Base-by-base conservation (phyloP, 2,113 vertebrate species). In the Strix aluco region DNA sequence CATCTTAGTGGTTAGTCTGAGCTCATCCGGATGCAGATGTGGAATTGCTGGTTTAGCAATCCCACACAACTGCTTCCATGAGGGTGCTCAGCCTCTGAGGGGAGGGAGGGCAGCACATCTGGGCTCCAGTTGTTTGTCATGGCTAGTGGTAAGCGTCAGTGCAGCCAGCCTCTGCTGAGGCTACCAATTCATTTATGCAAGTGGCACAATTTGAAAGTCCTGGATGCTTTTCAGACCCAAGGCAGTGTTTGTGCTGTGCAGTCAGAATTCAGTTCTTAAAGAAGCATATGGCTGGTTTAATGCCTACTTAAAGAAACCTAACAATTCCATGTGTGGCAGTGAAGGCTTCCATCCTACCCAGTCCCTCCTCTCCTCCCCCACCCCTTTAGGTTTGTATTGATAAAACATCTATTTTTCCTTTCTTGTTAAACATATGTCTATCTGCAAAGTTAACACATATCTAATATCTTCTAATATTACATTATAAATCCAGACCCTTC, bases 1-100 rank as follows among this genome's bases (percentile, higher is more conserved):
- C 25, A 13, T 25, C 23, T 13, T 38, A 29, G 32, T 10, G 7
- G 46, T 71, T 85, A 30, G 42, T 66, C 38, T 32, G 79, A 83
- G 63, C 36, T 86, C 21, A 9, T 65, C 72, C 11, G 10, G 44
- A 0, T 22, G 42, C 0, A 0, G 1, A 0, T 8, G 25, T 65
- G 72, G 65, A 70, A 34, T 38, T 57, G 25, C 59, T 81, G 69
- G 9, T 49, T 47, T 58, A 44, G 74, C 51, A 29, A 55, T 38
- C n/a, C n/a, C 42, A 14, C 19, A 42, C 22, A 34, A 1, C 34
- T 46, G 3, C 2, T 44, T 16, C 0, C 1, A 6, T 51, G 75
- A 40, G 55, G 14, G 19, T 52, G 38, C 44, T 40, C 23, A 26
- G 73, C 12, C 40, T 57, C 4, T 3, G 63, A 63, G 47, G 21